Evolutionary conservation across 2,888 invertebrate species (phyloP), one percentile per base, ranked within the genome.

Genomic region (Craniophora ligustri): DNA sequence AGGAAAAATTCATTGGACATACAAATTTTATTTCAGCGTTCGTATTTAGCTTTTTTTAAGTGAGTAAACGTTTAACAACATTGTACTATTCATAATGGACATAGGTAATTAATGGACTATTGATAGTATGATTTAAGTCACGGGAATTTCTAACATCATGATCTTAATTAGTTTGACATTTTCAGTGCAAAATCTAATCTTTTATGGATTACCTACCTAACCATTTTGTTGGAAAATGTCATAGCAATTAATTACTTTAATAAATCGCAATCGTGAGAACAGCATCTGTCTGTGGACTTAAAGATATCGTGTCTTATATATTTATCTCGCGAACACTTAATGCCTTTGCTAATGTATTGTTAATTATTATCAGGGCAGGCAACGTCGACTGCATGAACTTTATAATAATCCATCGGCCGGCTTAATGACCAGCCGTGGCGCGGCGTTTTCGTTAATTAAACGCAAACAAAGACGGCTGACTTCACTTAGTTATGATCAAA

Each of bases 401-500:
- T 64, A 67, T 76, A 78, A 74, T 79, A 80, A 80, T 82, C 81
- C 81, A 83, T 83, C 75, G 81, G 79, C 77, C 76, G 79, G 76
- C 78, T 81, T 86, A 86, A 86, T 84, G 82, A 81, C 78, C 75
- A 72, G 70, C 75, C 70, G 72, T 73, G 71, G 74, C 69, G 76
- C 75, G 72, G 73, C 73, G 75, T 86, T 87, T 87, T 84, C 86
- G 81, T 84, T 88, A 89, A 88, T 89, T 88, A 89, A 88, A 89
- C 78, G 81, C 84, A 88, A 89, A 89, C 88, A 89, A 84, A 88
- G 84, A 81, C 78, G 76, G 74, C 73, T 79, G 83, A 80, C 76
- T 78, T 78, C 76, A 80, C 81, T 85, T 78, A 81, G 84, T 83
- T 82, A 84, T 79, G 85, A 84, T 86, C 85, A 87, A 86, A 87